Evolutionary conservation across 1,140 invertebrate species (phyloP).

Genomic region (Drosophila seguyi): DNA sequence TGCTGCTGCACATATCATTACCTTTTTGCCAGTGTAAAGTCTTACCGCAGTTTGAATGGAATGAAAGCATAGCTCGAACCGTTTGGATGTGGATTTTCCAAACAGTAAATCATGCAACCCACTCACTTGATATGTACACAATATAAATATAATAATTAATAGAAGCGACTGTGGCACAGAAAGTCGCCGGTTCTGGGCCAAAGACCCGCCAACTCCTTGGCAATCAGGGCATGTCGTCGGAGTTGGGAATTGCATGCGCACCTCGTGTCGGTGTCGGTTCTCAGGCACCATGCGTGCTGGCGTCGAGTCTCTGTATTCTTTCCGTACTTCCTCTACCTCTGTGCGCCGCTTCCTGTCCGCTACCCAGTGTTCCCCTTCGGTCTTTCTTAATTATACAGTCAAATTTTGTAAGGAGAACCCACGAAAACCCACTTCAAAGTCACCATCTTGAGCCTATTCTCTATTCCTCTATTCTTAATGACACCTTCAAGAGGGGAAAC

Average conservation of each 20-base stretch:
- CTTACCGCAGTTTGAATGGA: not conserved
- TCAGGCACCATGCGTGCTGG: conserved; percentile 25
- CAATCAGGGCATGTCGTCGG: conserved; percentile 41
- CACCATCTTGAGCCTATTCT: conserved; percentile 25
- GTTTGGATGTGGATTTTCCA: not conserved
- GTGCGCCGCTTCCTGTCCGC: conserved; percentile 8
- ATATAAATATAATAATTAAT: conserved; percentile 10
- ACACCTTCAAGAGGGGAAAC: not conserved
- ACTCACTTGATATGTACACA: not conserved
- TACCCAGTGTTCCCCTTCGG: not conserved
- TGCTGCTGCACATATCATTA: not conserved
- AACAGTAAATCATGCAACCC: not conserved
- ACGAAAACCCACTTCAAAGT: conserved; percentile 63
- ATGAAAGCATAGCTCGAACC: not conserved
- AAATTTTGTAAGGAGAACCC: conserved; percentile 68
- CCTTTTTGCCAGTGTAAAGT: conserved; percentile 7
- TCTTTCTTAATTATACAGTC: conserved; percentile 59
- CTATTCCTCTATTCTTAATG: conserved; percentile 29
- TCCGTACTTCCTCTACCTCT: conserved; percentile 19
- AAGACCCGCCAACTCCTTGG: not conserved
- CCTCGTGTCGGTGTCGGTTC: conserved; percentile 16
- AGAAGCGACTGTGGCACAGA: conserved; percentile 9
- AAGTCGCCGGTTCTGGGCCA: conserved; percentile 4
- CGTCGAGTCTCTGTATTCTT: conserved; percentile 39
- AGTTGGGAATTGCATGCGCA: conserved; percentile 34